Base-by-base conservation (phyloP, 2,797 vertebrate genomes). In the Coluber constrictor region DNA sequence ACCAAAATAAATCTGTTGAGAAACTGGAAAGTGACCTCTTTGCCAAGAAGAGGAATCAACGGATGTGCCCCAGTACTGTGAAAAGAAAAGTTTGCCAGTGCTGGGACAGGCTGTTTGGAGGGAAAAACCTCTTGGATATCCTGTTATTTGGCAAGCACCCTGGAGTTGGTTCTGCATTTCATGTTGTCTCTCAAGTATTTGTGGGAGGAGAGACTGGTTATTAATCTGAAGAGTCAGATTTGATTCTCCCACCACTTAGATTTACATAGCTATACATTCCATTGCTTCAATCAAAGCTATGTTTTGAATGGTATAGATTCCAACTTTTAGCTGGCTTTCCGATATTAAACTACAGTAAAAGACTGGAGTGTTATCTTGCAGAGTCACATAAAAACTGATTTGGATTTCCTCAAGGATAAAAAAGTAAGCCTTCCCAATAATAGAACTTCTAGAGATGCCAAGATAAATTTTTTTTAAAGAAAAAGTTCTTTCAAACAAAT, bases 61-160 rank as follows among this genome's bases (percentile, higher is more conserved):
- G 94, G 96, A 95, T 94, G 94, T 95, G 96, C 95, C 91, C 93
- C 96, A 91, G 93, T 93, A 96, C 94, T 63, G 79, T n/a, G 55
- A 95, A 95, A 37, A 66, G 90, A 92, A 95, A 91, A 55, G 23
- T 92, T 95, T 60, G 56, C 59, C 83, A 93, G 93, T 70, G 90
- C 92, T 93, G 95, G 90, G 32, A 95, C 87, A 86, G 70, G 87
- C 93, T 93, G 20, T 61, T 27, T 89, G 56, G 37, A 94, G 83
- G 94, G 94, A 94, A 93, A 95, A 94, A 93, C 93, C 94, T 63
- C 59, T 63, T 86, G 12, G 88, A 79, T 93, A 95, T 79, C 90
- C 79, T 92, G 3, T 93, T 93, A 51, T 92, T 93, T 94, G 86
- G 90, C 88, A 95, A 91, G 32, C 93, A 88, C 10, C 93, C 54